phyloP scores from a whole-genome alignment of 1,140 invertebrate genomes.

The Hyphantria cunea region DNA sequence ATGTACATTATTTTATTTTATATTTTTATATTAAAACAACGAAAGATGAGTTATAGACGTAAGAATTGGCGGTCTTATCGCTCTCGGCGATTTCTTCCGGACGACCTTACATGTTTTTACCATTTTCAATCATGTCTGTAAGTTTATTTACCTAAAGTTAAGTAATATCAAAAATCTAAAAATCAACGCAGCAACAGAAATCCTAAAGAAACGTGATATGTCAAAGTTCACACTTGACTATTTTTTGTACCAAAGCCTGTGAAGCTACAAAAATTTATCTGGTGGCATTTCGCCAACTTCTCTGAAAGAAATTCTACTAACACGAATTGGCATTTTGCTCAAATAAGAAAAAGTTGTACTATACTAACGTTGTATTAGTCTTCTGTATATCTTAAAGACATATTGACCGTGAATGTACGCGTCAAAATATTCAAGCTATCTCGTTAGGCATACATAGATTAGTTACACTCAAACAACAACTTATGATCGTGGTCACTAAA shows the following conservation, averaged over 20 bases:
- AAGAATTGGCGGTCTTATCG: no score
- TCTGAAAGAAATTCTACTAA: constrained; percentile 10
- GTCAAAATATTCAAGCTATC: no score
- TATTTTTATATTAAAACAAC: no score
- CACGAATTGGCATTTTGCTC: constrained; percentile 15
- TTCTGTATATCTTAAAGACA: background rate
- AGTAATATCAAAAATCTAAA: background rate
- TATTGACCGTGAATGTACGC: no score
- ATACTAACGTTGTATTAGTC: constrained; percentile 7
- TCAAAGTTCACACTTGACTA: constrained; percentile 13
- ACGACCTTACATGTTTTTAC: no score
- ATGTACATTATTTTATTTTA: no score
- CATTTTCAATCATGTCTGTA: no score
- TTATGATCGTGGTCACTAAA: no score
- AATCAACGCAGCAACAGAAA: background rate
- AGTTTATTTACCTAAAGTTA: background rate
- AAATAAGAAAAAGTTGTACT: constrained; percentile 3
- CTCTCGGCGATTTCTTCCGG: no score
- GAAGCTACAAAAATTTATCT: constrained; percentile 17
- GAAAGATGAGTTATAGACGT: no score
- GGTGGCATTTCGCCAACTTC: constrained; percentile 15
- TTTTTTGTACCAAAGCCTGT: constrained; percentile 3
- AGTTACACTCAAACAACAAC: no score
- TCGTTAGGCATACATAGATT: no score
- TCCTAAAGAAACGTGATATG: background rate